Percentiles rank a stretch among this genome's conserved stretches.
Evolutionary conservation across 2,113 vertebrate species (phyloP).

Genomic region (Panurus biarmicus): DNA sequence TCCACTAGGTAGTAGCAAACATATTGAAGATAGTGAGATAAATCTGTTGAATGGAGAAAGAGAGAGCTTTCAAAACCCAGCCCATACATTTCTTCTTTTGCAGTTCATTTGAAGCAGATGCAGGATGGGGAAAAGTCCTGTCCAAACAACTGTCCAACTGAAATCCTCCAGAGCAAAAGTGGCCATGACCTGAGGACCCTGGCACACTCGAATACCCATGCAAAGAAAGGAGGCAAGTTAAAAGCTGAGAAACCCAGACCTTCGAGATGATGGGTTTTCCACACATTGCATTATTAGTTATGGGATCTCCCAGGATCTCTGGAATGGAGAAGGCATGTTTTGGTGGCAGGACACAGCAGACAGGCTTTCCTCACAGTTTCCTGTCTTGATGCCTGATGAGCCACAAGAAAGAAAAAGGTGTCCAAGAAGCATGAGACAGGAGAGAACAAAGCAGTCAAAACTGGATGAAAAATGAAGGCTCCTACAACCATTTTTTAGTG

Average conservation of each 20-base stretch:
- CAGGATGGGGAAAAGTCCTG: background rate
- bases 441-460: background rate
- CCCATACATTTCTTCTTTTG: background rate
- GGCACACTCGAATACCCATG: fast-evolving
- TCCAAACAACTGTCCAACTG: background rate
- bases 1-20: background rate
- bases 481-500: background rate
- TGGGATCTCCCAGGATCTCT: background rate
- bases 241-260: background rate
- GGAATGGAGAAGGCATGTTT: background rate
- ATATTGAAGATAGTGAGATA: background rate
- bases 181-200: background rate
- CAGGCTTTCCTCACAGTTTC: background rate
- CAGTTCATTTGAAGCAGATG: background rate
- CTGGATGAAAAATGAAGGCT: background rate
- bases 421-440: background rate
- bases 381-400: background rate
- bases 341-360: background rate
- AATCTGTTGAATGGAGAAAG: background rate
- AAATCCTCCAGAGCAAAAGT: background rate
- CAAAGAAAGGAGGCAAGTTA: background rate
- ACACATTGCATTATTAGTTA: background rate
- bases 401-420: background rate
- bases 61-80: background rate
- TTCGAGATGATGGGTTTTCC: background rate